These are phyloP conservation scores for Furcula furcula DNA, from an alignment of 2,888 invertebrate genomes.

Conservation along the genomic window DNA sequence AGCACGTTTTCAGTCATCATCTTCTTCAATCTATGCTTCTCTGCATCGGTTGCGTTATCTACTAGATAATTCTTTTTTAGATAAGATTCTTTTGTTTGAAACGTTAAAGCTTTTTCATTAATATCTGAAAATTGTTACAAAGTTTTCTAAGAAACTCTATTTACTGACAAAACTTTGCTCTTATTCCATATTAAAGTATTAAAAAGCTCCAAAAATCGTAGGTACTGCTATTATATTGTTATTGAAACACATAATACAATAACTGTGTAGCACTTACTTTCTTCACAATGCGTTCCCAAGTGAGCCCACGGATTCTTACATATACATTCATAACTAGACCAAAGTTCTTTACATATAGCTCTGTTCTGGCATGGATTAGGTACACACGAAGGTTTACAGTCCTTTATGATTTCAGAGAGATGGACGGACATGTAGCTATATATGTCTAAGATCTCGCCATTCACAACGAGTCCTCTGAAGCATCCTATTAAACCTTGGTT, in stretches of 20 bases:
- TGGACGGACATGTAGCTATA: slow-evolving; percentile 96
- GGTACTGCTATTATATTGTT: too few relatives aligned
- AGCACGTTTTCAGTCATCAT: slow-evolving; percentile 91
- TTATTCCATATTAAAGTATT: too few relatives aligned
- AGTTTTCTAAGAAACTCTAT: too few relatives aligned
- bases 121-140: slow-evolving; percentile 90
- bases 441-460: slow-evolving; percentile 94
- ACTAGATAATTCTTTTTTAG: slow-evolving; percentile 90
- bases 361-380: slow-evolving; percentile 96
- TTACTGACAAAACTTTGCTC: too few relatives aligned
- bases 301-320: slow-evolving; percentile 97
- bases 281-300: slow-evolving; percentile 93
- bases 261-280: slow-evolving; percentile 91
- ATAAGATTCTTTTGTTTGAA: slow-evolving; percentile 90
- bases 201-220: too few relatives aligned
- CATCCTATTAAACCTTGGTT: slow-evolving; percentile 96
- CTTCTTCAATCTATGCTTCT: slow-evolving; percentile 84
- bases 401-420: slow-evolving; percentile 94
- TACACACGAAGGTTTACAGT: slow-evolving; percentile 96
- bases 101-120: slow-evolving; percentile 93
- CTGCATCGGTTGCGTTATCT: slow-evolving; percentile 83
- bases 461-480: slow-evolving; percentile 95
- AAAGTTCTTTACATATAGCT: slow-evolving; percentile 93
- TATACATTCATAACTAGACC: slow-evolving; percentile 96
- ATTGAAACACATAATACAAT: too few relatives aligned